Base-by-base conservation (phyloP, 2,888 invertebrate species). In the Augochlorella aurata region DNA sequence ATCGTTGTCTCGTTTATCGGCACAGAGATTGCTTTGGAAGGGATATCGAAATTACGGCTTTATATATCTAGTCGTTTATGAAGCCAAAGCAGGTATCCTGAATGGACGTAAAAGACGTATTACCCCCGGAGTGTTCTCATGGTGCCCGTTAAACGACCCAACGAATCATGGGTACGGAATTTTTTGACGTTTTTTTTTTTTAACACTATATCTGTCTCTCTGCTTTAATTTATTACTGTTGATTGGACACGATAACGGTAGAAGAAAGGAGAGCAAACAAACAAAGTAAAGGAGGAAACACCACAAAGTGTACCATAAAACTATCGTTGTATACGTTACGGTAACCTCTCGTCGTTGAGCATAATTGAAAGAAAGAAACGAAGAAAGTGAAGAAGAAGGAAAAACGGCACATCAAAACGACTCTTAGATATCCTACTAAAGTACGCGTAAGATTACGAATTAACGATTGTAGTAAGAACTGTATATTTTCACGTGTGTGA, bases 401-500 rank as follows among this genome's bases (percentile, higher is more conserved):
- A n/a, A 49, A 54, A 63, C 21, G 63, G 50, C 69, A 61, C 68
- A 76, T 81, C 54, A 82, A 65, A 81, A 73, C 21, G 38, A 81
- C 50, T 69, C 69, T 77, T 83, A 77, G 63, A 74, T 80, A 77
- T 77, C 71, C 67, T 83, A 74, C 9, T 83, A 71, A 82, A 74
- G 14, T 77, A 77, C 45, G 24, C 74, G 44, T 81, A 66, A 73
- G 47, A 52, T 70, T 65, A 44, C 74, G 29, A 21, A 77, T 81
- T 83, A 72, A 77, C 50, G 44, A 75, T 49, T 63, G 74, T 82
- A 79, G 75, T 75, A 82, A 84, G 71, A 77, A 77, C 73, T 78
- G 70, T 79, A 81, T 77, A 81, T 81, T 85, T 79, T 83, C 83
- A 77, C 82, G 73, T 77, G 80, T 76, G 83, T 78, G 81, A 84